A percentile compares a stretch with the other conserved stretches of the same genome.
Evolutionary conservation across 2,888 invertebrate genomes (phyloP).

Genomic region (Drosophila histrio): DNA sequence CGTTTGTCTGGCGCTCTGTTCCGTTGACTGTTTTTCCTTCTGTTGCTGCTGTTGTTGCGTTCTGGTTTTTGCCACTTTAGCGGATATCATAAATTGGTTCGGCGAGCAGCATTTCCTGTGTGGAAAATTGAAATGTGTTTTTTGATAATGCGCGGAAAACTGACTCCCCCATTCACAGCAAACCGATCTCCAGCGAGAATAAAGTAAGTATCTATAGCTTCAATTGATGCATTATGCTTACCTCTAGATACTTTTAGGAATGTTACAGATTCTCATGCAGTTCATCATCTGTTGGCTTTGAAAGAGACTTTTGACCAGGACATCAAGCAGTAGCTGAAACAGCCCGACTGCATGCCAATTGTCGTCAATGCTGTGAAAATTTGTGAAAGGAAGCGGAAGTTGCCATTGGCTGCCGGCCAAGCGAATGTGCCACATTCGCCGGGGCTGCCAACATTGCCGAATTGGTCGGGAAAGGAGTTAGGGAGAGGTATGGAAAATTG

Average conservation of each 20-base stretch:
- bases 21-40: constrained; percentile 19
- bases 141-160: constrained; percentile 39
- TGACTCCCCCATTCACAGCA: constrained; percentile 22
- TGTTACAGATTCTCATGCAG: not conserved
- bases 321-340: not conserved
- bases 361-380: constrained; percentile 32
- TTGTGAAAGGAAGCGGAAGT: constrained; percentile 42
- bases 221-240: not conserved
- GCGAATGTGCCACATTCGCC: not conserved
- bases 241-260: not conserved
- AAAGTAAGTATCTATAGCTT: not conserved
- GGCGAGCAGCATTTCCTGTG: constrained; percentile 76
- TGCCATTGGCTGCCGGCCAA: constrained; percentile 37
- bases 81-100: constrained; percentile 81
- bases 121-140: constrained; percentile 76
- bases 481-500: constrained; percentile 1
- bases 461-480: no score
- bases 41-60: constrained; percentile 30
- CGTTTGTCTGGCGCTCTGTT: constrained; percentile 18
- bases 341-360: constrained; percentile 24
- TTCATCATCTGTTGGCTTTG: constrained; percentile 1
- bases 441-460: not conserved
- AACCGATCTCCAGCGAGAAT: not conserved
- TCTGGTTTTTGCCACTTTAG: constrained; percentile 51
- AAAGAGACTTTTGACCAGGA: not conserved